Base-by-base conservation (phyloP, 2,888 invertebrate genomes). In the Gerosis bhagava region DNA sequence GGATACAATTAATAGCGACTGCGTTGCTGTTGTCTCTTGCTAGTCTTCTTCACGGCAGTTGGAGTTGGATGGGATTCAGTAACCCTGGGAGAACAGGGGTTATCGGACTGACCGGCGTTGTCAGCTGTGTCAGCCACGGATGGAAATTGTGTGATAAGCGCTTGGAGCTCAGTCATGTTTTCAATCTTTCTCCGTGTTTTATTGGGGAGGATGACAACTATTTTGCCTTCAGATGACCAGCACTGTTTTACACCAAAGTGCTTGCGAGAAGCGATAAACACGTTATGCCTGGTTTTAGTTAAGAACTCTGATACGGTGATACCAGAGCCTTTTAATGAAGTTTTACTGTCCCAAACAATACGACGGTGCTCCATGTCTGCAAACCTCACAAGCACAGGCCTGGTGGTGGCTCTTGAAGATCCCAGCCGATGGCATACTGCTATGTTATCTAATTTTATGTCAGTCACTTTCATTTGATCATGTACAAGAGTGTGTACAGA, bases 261-360 rank as follows among this genome's bases (percentile, higher is more conserved):
- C 1, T 6, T 21, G 3, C 34, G 15, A 2, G 34, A 19, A 5
- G 21, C 21, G 5, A 8, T 34, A 11, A 34, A 34, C 1, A 21
- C 19, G 3, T 7, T 5, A 8, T 34, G 34, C 12, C 34, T 34
- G 6, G 11, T 2, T 11, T 34, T 6, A 2, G 34, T 34, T 7
- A 34, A 8, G 12, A 34, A 34, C 34, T 34, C 34, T 1, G 34
- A 19, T 1, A 34, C 7, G 7, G 34, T 34, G 2, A 34, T 34
- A 8, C 34, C 34, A 5, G 16, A 19, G 3, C 34, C 34, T 15
- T 34, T 34, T 7, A 34, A 11, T 0, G 10, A 6, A 1, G 34
- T 34, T 12, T 34, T 34, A 21, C 8, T 29, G 2, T 7, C 25
- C 25, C 25, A 25, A 5, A 25, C 25, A n/a, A n/a, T n/a, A n/a